A percentile compares a stretch with the other conserved stretches of the same genome.
Evolutionary conservation across 1,140 invertebrate species (phyloP).

Genomic region (Drosophila lini): DNA sequence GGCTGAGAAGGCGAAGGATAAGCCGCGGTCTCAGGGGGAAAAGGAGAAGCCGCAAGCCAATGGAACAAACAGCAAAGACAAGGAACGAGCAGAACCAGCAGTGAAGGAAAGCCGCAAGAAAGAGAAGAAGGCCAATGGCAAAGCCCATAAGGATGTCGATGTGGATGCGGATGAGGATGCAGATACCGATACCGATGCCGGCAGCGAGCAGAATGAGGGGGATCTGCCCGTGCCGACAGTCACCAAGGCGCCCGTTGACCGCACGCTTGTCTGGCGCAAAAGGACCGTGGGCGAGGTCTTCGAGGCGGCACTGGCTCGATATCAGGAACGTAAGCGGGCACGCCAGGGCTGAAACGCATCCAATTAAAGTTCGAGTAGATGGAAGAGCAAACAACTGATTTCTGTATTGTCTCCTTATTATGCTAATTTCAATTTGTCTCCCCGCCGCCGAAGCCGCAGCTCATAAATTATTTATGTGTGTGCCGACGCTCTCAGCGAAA

Average conservation of each 20-base stretch:
- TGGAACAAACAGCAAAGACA: constrained; percentile 16
- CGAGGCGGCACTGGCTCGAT: constrained; percentile 91
- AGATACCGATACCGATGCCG: constrained; percentile 1
- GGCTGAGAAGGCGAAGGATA: background rate
- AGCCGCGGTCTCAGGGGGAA: constrained; percentile 11
- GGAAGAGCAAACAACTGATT: constrained; percentile 46
- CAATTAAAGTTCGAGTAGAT: constrained; percentile 17
- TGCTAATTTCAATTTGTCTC: constrained; percentile 60
- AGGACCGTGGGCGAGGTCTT: constrained; percentile 92
- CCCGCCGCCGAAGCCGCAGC: background rate
- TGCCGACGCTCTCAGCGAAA: constrained; percentile 20
- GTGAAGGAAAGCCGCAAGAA: background rate
- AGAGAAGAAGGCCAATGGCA: background rate
- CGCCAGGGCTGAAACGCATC: constrained; percentile 61
- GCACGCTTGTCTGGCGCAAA: constrained; percentile 92
- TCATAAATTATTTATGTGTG: constrained; percentile 40
- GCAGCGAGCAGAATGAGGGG: constrained; percentile 14
- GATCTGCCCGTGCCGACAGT: constrained; percentile 33
- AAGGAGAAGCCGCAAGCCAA: background rate
- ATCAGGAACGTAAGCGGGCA: constrained; percentile 90
- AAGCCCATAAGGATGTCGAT: background rate
- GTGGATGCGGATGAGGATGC: background rate
- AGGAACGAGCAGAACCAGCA: background rate
- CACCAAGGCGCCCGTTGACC: constrained; percentile 69
- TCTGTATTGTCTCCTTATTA: constrained; percentile 51